A percentile compares a stretch with the other conserved stretches of the same genome.
phyloP scores from a whole-genome alignment of 2,888 invertebrate genomes.

The Micropterix aruncella region DNA sequence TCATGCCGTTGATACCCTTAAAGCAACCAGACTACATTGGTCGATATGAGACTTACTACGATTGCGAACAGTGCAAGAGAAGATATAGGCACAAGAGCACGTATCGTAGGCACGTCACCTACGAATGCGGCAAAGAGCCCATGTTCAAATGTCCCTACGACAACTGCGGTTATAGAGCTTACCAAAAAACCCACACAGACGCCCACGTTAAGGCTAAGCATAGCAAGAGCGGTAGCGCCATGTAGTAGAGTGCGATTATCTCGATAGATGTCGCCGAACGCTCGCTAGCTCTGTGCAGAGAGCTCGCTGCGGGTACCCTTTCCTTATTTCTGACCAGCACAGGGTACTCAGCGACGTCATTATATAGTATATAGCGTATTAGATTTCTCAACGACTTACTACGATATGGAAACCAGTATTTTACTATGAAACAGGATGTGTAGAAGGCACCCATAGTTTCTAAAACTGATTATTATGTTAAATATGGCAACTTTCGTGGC shows the following conservation, averaged over 20 bases:
- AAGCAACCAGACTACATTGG: slow-evolving; percentile 37
- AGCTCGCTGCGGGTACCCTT: too few species aligned
- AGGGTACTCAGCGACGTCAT: too few species aligned
- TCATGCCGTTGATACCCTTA: slow-evolving; percentile 33
- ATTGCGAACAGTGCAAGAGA: slow-evolving; percentile 54
- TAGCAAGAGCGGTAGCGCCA: slow-evolving; percentile 17
- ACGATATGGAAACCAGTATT: too few species aligned
- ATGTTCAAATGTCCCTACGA: slow-evolving; percentile 36
- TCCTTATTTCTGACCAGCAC: too few species aligned
- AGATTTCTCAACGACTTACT: too few species aligned
- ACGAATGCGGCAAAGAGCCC: slow-evolving; percentile 49
- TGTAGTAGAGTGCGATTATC: neutral
- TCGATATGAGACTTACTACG: slow-evolving; percentile 30
- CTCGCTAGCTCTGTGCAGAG: too few species aligned
- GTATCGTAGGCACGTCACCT: slow-evolving; percentile 53
- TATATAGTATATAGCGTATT: too few species aligned
- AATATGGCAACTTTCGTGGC: too few species aligned
- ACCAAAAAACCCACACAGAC: slow-evolving; percentile 37
- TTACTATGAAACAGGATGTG: too few species aligned
- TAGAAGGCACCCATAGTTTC: too few species aligned
- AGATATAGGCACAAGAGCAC: slow-evolving; percentile 63
- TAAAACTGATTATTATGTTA: too few species aligned
- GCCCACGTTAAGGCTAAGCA: slow-evolving; percentile 38
- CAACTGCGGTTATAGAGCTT: slow-evolving; percentile 35
- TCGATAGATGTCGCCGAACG: too few species aligned